Percentiles rank a stretch among this genome's conserved stretches.
phyloP scores from a whole-genome alignment of 2,797 vertebrate genomes.

The Alca torda region DNA sequence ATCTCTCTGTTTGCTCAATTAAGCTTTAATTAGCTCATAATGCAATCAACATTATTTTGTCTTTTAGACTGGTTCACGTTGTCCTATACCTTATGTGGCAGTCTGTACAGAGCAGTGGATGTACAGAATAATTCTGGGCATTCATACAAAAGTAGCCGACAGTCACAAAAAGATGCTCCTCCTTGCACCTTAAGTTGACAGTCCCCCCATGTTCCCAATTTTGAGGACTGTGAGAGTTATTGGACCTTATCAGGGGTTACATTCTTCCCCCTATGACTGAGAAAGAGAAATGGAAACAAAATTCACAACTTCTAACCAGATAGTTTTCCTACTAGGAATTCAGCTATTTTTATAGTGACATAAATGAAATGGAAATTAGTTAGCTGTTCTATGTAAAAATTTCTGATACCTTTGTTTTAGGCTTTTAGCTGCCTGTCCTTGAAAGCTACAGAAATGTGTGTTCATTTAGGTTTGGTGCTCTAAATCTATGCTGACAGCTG shows the following conservation, averaged over 20 bases:
- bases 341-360: not conserved
- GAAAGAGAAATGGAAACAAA: not conserved
- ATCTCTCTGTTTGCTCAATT: not conserved
- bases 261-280: not conserved
- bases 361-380: conserved; percentile 3
- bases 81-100: not conserved
- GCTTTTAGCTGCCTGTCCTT: conserved; percentile 49
- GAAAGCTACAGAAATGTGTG: conserved; percentile 39
- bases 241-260: not conserved
- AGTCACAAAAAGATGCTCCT: not conserved
- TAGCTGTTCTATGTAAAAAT: not conserved
- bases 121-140: not conserved
- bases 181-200: not conserved
- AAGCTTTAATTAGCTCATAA: not conserved
- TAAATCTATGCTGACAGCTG: conserved; percentile 68
- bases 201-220: rapidly evolving
- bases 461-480: not conserved
- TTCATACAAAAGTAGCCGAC: not conserved
- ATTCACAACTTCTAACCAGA: not conserved
- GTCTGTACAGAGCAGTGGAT: not conserved
- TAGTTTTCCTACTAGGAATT: not conserved
- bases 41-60: not conserved
- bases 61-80: not conserved
- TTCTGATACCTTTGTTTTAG: not conserved
- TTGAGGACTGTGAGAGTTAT: not conserved